Percentiles rank a stretch among this genome's conserved stretches.
Conservation (phyloP, 1,140 invertebrate genomes). For the Ips typographus region DNA sequence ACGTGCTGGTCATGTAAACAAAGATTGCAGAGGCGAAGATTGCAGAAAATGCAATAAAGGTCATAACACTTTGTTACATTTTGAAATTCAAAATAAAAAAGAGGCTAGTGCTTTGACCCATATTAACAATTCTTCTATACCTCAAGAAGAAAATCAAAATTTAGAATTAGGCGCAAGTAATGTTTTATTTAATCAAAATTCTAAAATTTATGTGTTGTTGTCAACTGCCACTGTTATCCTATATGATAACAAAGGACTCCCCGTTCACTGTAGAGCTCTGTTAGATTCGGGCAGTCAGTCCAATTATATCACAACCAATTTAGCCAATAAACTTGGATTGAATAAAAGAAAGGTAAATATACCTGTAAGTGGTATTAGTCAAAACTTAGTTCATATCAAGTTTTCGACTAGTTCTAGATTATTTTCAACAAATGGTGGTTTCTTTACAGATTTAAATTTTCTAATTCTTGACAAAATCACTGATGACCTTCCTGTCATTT, state of each 20-base stretch:
- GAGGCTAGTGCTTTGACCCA: background rate
- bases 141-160: background rate
- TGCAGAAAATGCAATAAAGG: too few species aligned
- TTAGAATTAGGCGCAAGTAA: background rate
- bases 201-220: constrained; percentile 10
- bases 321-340: too few species aligned
- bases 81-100: background rate
- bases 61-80: too few species aligned
- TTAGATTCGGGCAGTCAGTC: too few species aligned
- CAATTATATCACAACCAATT: too few species aligned
- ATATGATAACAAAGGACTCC: too few species aligned
- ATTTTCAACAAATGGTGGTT: background rate
- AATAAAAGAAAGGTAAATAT: too few species aligned
- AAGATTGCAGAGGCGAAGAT: too few species aligned
- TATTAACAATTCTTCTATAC: background rate
- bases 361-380: background rate
- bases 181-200: constrained; percentile 6
- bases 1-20: too few species aligned
- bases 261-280: too few species aligned
- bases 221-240: too few species aligned
- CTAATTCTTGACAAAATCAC: constrained; percentile 12
- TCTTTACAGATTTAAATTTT: background rate
- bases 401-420: constrained; percentile 1
- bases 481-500: constrained; percentile 2
- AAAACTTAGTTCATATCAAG: constrained; percentile 13